A percentile compares a stretch with the other conserved stretches of the same genome.
phyloP scores from a whole-genome alignment of 2,888 invertebrate species.

The Meganola albula region DNA sequence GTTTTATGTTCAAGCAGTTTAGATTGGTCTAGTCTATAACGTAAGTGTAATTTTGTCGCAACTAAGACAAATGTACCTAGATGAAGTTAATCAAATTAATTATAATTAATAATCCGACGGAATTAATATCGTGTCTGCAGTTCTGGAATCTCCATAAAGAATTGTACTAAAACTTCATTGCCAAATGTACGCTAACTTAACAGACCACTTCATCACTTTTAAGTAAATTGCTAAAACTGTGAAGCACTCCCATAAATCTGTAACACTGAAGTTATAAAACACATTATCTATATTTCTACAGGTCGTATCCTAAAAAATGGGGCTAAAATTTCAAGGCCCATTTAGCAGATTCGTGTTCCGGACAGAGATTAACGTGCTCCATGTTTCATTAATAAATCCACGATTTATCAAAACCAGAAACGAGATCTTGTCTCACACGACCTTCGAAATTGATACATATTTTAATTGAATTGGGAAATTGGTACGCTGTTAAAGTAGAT shows the following conservation, averaged over 20 bases:
- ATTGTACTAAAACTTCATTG: no score
- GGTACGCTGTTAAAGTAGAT: no score
- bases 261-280: constrained; percentile 19
- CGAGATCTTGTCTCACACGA: constrained; percentile 16
- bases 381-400: constrained; percentile 50
- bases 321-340: constrained; percentile 50
- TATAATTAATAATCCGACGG: no score
- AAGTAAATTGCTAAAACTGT: constrained; percentile 17
- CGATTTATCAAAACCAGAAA: constrained; percentile 38
- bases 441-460: no score
- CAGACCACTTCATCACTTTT: constrained; percentile 7
- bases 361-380: constrained; percentile 61
- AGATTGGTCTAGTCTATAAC: no score
- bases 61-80: no score
- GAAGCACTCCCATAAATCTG: constrained; percentile 21
- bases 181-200: neutral
- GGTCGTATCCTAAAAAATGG: constrained; percentile 30
- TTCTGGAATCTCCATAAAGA: no score
- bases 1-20: no score
- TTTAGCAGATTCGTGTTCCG: constrained; percentile 48
- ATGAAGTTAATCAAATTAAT: no score
- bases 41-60: no score
- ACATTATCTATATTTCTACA: constrained; percentile 30
- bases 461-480: no score
- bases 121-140: no score